phyloP scores from a whole-genome alignment of 2,113 vertebrate species.

The Ranitomeya variabilis region DNA sequence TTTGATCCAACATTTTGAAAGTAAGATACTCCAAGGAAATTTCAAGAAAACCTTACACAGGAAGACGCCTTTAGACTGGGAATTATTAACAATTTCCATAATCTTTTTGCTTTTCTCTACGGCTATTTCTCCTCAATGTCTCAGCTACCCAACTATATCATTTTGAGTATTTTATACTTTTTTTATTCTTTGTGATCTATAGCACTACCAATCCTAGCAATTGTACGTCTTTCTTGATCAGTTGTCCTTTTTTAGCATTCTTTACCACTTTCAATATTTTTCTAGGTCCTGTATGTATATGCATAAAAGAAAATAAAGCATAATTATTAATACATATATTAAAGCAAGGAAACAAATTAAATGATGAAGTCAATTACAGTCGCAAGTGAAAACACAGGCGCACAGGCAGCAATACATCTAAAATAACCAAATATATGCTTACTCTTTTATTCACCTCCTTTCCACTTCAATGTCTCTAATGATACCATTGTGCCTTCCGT shows the following conservation, averaged over 20 bases:
- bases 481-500: too few species aligned
- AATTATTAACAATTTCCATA: slow-evolving; percentile 20
- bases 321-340: not conserved
- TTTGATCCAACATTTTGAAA: slow-evolving; percentile 28
- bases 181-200: not conserved
- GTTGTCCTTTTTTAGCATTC: not conserved
- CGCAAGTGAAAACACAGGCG: not conserved
- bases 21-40: slow-evolving; percentile 46
- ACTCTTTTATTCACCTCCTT: too few species aligned
- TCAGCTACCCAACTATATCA: not conserved
- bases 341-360: not conserved
- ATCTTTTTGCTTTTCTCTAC: slow-evolving; percentile 22
- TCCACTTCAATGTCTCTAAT: too few species aligned
- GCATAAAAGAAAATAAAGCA: not conserved
- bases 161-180: not conserved
- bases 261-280: not conserved
- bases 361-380: not conserved
- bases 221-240: not conserved
- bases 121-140: slow-evolving; percentile 8
- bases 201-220: not conserved
- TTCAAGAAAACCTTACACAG: slow-evolving; percentile 15
- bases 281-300: not conserved
- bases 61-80: slow-evolving; percentile 1
- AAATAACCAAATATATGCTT: too few species aligned
- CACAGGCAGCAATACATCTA: too few species aligned